Evolutionary conservation across 2,113 vertebrate genomes (phyloP).

Genomic region (Gasterosteus aculeatus): DNA sequence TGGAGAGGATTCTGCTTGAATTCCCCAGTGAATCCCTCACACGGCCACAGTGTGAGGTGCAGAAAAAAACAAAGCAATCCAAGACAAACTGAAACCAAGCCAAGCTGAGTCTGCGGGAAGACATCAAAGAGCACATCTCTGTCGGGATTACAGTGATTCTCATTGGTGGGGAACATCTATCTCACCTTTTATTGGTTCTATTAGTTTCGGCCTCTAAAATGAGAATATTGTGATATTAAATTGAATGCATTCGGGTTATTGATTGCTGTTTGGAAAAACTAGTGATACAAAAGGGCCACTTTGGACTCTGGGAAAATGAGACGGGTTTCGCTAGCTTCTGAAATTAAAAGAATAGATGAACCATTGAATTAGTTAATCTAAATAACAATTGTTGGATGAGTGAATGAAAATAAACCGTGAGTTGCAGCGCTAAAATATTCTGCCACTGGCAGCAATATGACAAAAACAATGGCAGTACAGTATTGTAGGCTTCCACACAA

Average conservation of each 20-base stretch:
- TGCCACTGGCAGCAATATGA: background rate
- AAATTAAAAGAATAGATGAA: background rate
- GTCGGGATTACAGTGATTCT: background rate
- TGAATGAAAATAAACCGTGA: background rate
- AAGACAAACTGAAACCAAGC: constrained; percentile 18
- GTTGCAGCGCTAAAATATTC: background rate
- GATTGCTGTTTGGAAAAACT: constrained; percentile 3
- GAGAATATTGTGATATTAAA: background rate
- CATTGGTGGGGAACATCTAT: background rate
- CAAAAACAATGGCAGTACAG: constrained; percentile 30
- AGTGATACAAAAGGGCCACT: background rate
- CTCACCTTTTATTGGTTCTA: background rate
- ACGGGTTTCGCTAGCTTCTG: background rate
- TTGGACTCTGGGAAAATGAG: background rate
- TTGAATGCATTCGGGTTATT: background rate
- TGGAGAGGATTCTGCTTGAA: background rate
- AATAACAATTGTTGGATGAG: background rate
- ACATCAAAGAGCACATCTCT: background rate
- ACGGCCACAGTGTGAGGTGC: background rate
- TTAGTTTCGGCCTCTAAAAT: background rate
- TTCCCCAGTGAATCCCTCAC: constrained; percentile 11
- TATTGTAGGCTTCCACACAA: constrained; percentile 38
- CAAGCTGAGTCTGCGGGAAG: background rate
- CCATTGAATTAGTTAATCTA: background rate
- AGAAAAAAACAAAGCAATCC: constrained; percentile 2